Evolutionary conservation across 2,888 invertebrate genomes (phyloP).

Genomic region (Lepidochrysops patricia): DNA sequence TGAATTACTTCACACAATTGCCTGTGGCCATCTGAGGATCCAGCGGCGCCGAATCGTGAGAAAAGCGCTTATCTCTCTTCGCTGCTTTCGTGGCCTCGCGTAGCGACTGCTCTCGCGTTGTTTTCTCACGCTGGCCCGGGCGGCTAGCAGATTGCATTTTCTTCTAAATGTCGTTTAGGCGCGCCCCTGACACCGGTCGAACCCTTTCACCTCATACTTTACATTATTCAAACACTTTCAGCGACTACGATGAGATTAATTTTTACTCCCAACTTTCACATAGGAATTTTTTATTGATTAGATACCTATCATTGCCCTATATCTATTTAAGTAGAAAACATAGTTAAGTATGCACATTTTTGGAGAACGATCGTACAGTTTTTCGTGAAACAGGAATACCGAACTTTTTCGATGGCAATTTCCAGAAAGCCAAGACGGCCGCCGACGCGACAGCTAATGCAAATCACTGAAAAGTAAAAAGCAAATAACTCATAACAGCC

Average conservation of each 20-base stretch:
- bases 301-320: no score
- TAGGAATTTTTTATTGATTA: neutral
- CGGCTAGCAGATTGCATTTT: neutral
- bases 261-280: neutral
- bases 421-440: neutral
- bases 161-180: neutral
- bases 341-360: neutral
- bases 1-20: no score
- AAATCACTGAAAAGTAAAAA: slow-evolving; percentile 65
- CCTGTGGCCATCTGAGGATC: no score
- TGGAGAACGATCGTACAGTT: neutral
- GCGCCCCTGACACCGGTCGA: neutral
- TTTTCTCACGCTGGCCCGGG: neutral
- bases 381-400: neutral
- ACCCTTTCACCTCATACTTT: slow-evolving; percentile 6
- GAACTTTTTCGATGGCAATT: neutral
- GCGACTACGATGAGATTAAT: neutral
- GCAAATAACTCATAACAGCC: slow-evolving; percentile 66
- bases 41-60: no score
- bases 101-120: neutral
- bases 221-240: neutral
- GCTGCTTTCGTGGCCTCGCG: neutral
- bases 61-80: no score
- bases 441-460: slow-evolving; percentile 37
- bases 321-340: neutral